phyloP scores from a whole-genome alignment of 2,888 invertebrate species.

The Nasonovia ribisnigri region DNA sequence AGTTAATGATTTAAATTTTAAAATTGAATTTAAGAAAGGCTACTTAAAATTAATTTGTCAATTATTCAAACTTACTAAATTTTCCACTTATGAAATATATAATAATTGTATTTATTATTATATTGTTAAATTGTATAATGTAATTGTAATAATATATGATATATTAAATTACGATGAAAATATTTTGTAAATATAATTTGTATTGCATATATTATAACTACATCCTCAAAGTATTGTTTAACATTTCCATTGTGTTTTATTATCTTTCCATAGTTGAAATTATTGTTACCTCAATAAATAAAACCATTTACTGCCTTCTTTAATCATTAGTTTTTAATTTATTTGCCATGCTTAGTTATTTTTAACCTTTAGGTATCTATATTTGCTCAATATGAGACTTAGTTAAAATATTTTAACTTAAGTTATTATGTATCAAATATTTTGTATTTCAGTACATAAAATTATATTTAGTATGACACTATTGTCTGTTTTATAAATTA shows the following conservation, averaged over 20 bases:
- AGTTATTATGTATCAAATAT: not conserved
- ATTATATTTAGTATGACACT: not conserved
- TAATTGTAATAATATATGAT: too few relatives aligned
- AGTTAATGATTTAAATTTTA: not conserved
- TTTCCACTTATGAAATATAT: too few relatives aligned
- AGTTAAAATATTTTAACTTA: slow-evolving; percentile 4
- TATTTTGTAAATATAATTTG: not conserved
- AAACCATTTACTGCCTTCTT: slow-evolving; percentile 33
- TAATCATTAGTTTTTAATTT: too few relatives aligned
- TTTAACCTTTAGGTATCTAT: not conserved
- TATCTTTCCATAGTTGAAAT: not conserved
- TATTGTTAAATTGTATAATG: too few relatives aligned
- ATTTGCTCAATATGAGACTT: slow-evolving; percentile 59
- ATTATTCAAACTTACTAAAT: not conserved
- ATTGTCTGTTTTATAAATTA: not conserved
- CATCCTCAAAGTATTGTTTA: not conserved
- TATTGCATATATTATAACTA: not conserved
- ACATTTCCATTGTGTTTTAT: not conserved
- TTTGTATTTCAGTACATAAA: not conserved
- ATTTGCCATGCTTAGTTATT: slow-evolving; percentile 29
- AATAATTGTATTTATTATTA: too few relatives aligned
- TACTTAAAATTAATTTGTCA: not conserved
- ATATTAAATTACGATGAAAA: too few relatives aligned
- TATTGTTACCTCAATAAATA: not conserved
- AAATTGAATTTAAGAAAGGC: too few relatives aligned